These are phyloP conservation scores for Triplophysa siluroides DNA, from an alignment of 2,113 vertebrate species.

Conservation along the genomic window DNA sequence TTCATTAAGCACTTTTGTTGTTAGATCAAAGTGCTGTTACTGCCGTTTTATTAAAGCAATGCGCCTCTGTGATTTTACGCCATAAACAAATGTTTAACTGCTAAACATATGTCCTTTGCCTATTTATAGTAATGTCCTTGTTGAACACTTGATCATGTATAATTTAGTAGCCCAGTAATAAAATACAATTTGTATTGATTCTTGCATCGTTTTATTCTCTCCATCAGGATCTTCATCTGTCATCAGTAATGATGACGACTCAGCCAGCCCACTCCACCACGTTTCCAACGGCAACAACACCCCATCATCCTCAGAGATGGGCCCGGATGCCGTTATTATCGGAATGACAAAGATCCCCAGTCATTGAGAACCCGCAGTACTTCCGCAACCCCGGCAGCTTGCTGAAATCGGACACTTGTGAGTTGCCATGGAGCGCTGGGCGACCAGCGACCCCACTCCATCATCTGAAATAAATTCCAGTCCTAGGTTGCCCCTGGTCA, in stretches of 20 bases:
- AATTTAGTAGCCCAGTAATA: background rate
- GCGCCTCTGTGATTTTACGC: no score
- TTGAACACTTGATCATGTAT: background rate
- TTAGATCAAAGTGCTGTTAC: no score
- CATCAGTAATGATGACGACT: constrained; percentile 98
- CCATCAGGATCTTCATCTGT: constrained; percentile 92
- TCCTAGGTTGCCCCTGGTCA: constrained; percentile 53
- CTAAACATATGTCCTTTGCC: no score
- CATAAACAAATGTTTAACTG: no score
- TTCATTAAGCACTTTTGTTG: no score
- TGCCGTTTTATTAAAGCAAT: no score
- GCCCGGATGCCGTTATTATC: constrained; percentile 95
- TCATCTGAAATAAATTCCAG: constrained; percentile 68
- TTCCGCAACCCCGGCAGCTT: constrained; percentile 95
- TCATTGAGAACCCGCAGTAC: constrained; percentile 99
- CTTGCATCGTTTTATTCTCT: constrained; percentile 15
- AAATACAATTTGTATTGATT: background rate
- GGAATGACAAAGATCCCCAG: constrained; percentile 98
- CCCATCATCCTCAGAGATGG: constrained; percentile 94
- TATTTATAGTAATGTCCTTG: background rate
- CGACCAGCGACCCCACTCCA: constrained; percentile 32
- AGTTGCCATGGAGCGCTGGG: constrained; percentile 73
- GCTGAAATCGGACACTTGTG: constrained; percentile 95
- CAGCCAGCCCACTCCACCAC: constrained; percentile 96
- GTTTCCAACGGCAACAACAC: constrained; percentile 99